Percentiles rank a stretch among this genome's conserved stretches.
Conservation (phyloP, 2,113 vertebrate genomes). For the Gulo gulo region DNA sequence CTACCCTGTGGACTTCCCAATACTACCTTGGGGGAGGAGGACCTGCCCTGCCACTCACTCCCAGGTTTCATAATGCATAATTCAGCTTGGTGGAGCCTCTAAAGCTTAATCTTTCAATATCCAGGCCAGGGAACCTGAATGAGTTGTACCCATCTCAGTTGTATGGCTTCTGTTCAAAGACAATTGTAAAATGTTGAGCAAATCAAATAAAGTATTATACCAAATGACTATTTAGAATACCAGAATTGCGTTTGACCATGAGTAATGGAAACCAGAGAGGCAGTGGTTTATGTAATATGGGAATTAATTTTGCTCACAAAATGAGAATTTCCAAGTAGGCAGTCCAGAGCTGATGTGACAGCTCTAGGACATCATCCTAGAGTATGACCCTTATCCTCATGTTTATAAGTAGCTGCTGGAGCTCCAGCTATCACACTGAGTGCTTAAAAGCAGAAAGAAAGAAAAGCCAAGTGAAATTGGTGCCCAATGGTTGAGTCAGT, state of each 20-base stretch:
- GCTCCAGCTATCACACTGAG: background rate
- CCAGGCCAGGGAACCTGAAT: background rate
- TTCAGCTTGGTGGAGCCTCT: background rate
- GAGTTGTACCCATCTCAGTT: background rate
- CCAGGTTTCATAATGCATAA: background rate
- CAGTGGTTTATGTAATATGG: conserved; percentile 30
- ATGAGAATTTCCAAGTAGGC: conserved; percentile 5
- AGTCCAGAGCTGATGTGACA: background rate
- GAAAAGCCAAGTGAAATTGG: background rate
- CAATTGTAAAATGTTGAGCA: conserved; percentile 32
- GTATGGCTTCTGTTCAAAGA: background rate
- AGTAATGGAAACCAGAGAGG: conserved; percentile 42
- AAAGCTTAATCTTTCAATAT: background rate
- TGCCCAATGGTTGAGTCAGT: background rate
- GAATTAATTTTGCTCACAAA: background rate
- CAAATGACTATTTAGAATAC: conserved; percentile 53
- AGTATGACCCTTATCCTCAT: background rate
- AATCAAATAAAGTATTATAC: background rate
- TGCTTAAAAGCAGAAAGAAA: background rate
- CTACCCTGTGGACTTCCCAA: background rate
- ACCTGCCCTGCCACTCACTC: background rate
- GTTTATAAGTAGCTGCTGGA: background rate
- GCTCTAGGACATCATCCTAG: background rate
- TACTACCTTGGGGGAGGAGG: background rate
- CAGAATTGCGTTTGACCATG: conserved; percentile 34